Percentiles rank a stretch among this genome's conserved stretches.
Evolutionary conservation across 2,113 vertebrate genomes (phyloP).

Genomic region (Enhydra lutris): DNA sequence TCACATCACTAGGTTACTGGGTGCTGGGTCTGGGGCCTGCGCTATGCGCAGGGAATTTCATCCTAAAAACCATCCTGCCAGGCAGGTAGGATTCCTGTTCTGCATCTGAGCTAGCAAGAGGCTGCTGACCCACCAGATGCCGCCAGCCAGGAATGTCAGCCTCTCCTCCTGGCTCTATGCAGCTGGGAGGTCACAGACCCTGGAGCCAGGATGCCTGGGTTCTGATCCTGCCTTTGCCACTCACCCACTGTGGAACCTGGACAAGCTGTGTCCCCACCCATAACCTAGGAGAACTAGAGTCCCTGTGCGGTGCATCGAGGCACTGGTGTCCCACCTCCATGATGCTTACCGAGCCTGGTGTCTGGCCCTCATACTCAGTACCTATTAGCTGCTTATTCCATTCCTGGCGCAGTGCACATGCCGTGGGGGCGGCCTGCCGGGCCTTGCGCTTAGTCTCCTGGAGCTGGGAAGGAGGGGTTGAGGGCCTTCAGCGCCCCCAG

Average conservation of each 20-base stretch:
- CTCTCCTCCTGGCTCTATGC: background rate
- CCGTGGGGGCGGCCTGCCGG: background rate
- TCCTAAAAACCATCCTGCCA: background rate
- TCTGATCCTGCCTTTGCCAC: background rate
- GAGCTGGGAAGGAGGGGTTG: background rate
- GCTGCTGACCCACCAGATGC: background rate
- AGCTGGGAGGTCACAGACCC: too few relatives aligned
- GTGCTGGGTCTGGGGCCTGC: background rate
- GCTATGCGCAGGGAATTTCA: background rate
- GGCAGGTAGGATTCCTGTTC: too few relatives aligned
- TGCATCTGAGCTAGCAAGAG: background rate
- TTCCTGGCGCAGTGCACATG: rapidly evolving
- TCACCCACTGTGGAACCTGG: background rate
- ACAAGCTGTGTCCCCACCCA: background rate
- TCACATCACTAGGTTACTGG: background rate
- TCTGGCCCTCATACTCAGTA: too few relatives aligned
- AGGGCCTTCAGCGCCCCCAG: background rate
- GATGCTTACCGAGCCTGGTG: rapidly evolving
- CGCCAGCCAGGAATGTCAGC: background rate
- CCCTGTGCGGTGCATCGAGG: background rate
- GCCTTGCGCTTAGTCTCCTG: rapidly evolving
- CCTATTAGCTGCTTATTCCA: rapidly evolving
- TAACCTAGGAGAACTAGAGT: background rate
- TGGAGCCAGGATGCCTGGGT: background rate
- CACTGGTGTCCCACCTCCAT: rapidly evolving